A percentile compares a stretch with the other conserved stretches of the same genome.
Conservation (phyloP, 2,888 invertebrate genomes). For the Eupithecia centaureata region DNA sequence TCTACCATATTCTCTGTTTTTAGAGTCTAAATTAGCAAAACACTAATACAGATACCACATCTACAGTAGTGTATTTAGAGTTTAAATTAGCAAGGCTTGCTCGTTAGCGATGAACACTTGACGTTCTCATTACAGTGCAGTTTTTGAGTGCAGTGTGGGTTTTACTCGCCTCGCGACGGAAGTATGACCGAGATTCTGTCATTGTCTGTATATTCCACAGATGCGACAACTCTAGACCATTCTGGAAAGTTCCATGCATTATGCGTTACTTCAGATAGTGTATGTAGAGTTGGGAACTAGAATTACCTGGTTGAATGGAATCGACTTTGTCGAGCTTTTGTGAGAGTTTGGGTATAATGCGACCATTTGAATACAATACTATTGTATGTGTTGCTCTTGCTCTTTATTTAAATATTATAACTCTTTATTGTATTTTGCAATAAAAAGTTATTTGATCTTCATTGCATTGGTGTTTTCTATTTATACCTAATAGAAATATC, state of each 20-base stretch:
- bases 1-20: constrained; percentile 17
- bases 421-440: no score
- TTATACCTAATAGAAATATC: no score
- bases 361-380: no score
- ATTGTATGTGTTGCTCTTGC: no score
- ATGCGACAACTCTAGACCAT: neutral
- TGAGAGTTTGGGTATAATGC: no score
- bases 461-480: no score
- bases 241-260: constrained; percentile 11
- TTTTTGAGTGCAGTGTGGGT: constrained; percentile 53
- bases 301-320: neutral
- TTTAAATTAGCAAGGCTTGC: constrained; percentile 44
- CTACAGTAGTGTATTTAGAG: constrained; percentile 30
- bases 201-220: constrained; percentile 47
- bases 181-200: constrained; percentile 50
- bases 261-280: constrained; percentile 4
- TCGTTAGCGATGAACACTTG: constrained; percentile 54
- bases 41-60: neutral
- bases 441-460: no score
- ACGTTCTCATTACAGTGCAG: constrained; percentile 58
- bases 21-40: constrained; percentile 21
- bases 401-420: no score
- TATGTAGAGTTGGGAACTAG: neutral
- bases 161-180: constrained; percentile 43
- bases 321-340: neutral